phyloP scores from a whole-genome alignment of 2,113 vertebrate species.

The Mormoops blainvillei region DNA sequence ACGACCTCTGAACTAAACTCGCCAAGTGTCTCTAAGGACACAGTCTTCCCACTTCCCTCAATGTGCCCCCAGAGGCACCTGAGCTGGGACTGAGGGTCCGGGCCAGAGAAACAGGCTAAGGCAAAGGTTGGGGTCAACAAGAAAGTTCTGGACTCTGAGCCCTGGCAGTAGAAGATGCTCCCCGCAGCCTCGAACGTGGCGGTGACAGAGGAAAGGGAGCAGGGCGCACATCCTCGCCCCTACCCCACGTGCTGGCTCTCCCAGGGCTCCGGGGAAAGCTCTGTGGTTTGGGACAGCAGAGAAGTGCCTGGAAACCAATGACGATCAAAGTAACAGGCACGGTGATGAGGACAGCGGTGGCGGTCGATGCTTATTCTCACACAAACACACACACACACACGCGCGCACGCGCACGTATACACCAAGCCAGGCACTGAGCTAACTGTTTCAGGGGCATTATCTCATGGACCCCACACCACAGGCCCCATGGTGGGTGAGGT shows the following conservation, averaged over 20 bases:
- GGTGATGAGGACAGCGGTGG: rapidly evolving
- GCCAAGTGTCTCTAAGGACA: not conserved
- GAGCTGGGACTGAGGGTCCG: not conserved
- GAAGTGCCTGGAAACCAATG: not conserved
- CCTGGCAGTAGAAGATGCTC: not conserved
- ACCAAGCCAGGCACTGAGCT: not conserved
- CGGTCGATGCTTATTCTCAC: not conserved
- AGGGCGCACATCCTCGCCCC: rapidly evolving
- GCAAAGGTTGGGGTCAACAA: not conserved
- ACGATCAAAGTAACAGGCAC: too few species aligned
- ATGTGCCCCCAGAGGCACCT: too few species aligned
- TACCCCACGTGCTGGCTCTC: not conserved
- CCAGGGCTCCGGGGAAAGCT: not conserved
- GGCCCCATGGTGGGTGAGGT: too few species aligned
- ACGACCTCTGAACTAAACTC: rapidly evolving
- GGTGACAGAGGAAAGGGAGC: too few species aligned
- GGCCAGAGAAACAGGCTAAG: not conserved
- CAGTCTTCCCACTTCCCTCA: rapidly evolving
- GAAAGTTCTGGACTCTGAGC: not conserved
- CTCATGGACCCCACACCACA: not conserved
- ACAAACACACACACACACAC: not conserved
- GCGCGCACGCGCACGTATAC: not conserved
- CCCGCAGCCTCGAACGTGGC: not conserved
- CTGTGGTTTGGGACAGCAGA: not conserved
- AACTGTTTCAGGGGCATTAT: not conserved